Evolutionary conservation across 2,888 invertebrate species (phyloP).

Genomic region (Chironomus tentans): DNA sequence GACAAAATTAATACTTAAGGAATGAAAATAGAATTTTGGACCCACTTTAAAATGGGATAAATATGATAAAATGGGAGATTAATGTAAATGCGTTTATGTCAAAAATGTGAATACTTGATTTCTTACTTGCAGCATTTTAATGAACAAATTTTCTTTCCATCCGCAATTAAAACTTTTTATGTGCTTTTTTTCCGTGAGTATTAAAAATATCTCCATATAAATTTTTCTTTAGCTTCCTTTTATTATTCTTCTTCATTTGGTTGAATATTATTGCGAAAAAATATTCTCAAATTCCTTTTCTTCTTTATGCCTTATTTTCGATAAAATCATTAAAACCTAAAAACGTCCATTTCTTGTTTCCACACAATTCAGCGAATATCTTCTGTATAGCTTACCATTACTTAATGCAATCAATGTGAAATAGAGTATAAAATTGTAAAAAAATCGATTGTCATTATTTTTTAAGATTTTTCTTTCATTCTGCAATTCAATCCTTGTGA

Average conservation of each 20-base stretch:
- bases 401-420: conserved; percentile 13
- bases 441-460: conserved; percentile 26
- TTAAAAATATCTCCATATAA: not conserved
- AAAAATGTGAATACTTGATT: too few species aligned
- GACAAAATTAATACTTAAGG: too few species aligned
- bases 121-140: not conserved
- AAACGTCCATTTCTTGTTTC: not conserved
- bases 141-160: not conserved
- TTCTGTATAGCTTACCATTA: not conserved
- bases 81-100: too few species aligned
- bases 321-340: not conserved
- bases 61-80: too few species aligned
- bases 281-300: not conserved
- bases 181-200: not conserved
- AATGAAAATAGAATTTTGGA: too few species aligned
- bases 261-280: not conserved
- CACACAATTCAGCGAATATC: not conserved
- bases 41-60: too few species aligned
- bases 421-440: conserved; percentile 25
- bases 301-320: not conserved
- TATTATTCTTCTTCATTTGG: not conserved
- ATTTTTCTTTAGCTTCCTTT: not conserved
- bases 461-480: conserved; percentile 4
- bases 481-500: not conserved
- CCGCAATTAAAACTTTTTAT: not conserved